Base-by-base conservation (phyloP, 2,888 invertebrate species). In the Tetrapedia diversipes region DNA sequence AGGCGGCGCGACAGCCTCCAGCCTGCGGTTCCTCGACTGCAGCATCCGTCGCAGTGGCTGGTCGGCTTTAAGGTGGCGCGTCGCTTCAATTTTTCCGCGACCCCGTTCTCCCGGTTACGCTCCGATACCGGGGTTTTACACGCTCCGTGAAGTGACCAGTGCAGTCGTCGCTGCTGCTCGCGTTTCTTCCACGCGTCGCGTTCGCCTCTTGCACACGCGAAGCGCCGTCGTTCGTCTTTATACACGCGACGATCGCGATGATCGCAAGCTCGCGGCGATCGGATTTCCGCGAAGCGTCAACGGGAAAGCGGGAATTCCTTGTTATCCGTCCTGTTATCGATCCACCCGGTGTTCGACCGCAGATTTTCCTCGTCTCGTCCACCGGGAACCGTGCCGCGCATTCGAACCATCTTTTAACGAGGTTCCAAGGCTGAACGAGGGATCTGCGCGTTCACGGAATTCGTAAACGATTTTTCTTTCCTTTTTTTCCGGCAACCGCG, bases 1-100 rank as follows among this genome's bases (percentile, higher is more conserved):
- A 19, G 19, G 16, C 10, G 14, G 24, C 51, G 29, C n/a, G 39
- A 16, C 16, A 11, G 14, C 0, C 4, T 39, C 14, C 4, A 41
- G 14, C 14, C 24, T 37, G 27, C 45, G 8, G 24, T 11, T 39
- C 24, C 27, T 14, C 29, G 22, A 45, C 34, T 29, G 45, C 61
- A 19, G 53, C 39, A 56, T 22, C 51, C 45, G 19, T 14, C 4
- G 63, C 32, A 2, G 51, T 6, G 79, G 49, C 2, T 1, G 63
- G 14, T 82, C 82, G 47, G 19, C 82, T 82, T 82, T 83, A 82
- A 82, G 32, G 14, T 43, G 45, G 37, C 78, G 53, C 56, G 27
- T 63, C 57, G 27, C 56, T 70, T 54, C 45, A 77, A 67, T 65
- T 77, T 73, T 68, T 73, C 54, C 53, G 11, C 59, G 70, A 75